These are phyloP conservation scores for Nothoprocta pentlandii DNA, from an alignment of 2,113 vertebrate species.

Conservation along the genomic window DNA sequence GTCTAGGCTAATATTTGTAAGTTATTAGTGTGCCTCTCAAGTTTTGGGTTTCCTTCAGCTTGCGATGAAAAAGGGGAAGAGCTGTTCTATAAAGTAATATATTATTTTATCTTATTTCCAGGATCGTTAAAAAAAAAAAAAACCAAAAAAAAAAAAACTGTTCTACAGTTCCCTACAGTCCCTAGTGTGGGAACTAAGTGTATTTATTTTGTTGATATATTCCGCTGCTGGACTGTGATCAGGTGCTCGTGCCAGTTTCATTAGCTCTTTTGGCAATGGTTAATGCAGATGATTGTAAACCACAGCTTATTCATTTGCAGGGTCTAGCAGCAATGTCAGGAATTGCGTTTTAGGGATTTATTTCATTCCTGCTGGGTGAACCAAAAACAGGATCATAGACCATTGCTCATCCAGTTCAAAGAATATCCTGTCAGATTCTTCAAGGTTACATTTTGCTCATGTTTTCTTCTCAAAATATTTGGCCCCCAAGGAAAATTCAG, in stretches of 20 bases:
- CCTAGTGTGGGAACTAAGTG: neutral
- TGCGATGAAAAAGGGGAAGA: neutral
- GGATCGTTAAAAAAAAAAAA: neutral
- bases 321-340: neutral
- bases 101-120: neutral
- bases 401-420: rapidly evolving
- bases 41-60: neutral
- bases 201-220: neutral
- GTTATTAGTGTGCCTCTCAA: neutral
- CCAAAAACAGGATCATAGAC: neutral
- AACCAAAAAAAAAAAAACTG: neutral
- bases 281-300: neutral
- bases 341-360: neutral
- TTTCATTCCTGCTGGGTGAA: neutral
- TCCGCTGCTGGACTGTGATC: neutral
- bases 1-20: neutral
- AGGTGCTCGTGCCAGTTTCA: neutral
- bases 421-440: neutral
- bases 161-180: neutral
- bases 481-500: neutral
- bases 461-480: neutral
- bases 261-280: neutral
- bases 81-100: neutral
- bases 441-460: neutral
- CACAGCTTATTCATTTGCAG: neutral